phyloP scores from a whole-genome alignment of 2,888 invertebrate species.

The Anaspis maculata region DNA sequence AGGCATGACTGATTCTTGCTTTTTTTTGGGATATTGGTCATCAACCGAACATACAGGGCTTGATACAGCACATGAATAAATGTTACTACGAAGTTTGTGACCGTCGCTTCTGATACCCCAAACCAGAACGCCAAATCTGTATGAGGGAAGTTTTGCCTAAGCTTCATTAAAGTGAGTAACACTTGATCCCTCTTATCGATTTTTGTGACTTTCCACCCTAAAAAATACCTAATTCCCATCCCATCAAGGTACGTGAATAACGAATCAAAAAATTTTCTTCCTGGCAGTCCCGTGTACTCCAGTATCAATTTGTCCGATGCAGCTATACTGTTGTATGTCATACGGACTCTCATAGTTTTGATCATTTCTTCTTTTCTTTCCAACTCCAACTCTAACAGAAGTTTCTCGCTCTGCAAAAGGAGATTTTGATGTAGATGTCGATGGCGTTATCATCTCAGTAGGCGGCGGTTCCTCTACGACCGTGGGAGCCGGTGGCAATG shows the following conservation, averaged over 20 bases:
- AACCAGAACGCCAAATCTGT: not conserved
- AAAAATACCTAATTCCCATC: conserved; percentile 8
- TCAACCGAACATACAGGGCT: conserved; percentile 7
- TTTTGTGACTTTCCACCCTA: conserved; percentile 8
- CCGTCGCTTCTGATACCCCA: conserved; percentile 1
- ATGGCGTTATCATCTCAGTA: too few species aligned
- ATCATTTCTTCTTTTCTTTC: too few species aligned
- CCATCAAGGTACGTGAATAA: conserved; percentile 2
- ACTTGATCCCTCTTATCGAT: not conserved
- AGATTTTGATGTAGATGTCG: too few species aligned
- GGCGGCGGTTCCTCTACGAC: too few species aligned
- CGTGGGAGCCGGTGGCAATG: too few species aligned
- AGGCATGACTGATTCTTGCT: too few species aligned
- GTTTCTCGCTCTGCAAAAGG: too few species aligned
- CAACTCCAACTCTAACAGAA: too few species aligned
- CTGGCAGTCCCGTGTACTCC: not conserved
- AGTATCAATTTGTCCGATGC: not conserved
- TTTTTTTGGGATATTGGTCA: conserved; percentile 6
- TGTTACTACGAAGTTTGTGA: conserved; percentile 10
- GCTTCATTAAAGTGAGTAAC: not conserved
- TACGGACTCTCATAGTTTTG: too few species aligned
- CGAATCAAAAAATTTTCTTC: not conserved
- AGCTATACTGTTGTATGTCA: too few species aligned
- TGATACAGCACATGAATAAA: conserved; percentile 9
- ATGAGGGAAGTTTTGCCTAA: not conserved